Evolutionary conservation across 2,888 invertebrate species (phyloP).

Genomic region (Acrocyrtus sp.): DNA sequence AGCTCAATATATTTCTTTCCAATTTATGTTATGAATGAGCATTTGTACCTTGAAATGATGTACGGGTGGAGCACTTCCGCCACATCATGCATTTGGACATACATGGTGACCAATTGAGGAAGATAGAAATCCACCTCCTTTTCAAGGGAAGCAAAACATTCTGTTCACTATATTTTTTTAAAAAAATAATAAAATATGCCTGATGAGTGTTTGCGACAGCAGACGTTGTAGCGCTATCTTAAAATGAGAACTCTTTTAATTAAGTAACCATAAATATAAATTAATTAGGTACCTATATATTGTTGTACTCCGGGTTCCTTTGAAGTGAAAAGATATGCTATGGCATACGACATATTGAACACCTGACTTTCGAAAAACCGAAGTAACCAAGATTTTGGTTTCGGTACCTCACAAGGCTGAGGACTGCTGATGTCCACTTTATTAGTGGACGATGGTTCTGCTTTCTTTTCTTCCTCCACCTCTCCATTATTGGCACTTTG

Average conservation of each 20-base stretch:
- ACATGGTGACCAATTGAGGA: slow-evolving; percentile 98
- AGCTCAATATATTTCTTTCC: too few species aligned
- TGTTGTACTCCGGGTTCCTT: slow-evolving; percentile 98
- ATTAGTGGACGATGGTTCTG: neutral
- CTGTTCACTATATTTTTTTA: slow-evolving; percentile 78
- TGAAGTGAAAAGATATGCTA: slow-evolving; percentile 97
- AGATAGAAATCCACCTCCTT: slow-evolving; percentile 96
- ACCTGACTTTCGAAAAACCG: slow-evolving; percentile 96
- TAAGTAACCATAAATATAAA: slow-evolving; percentile 4
- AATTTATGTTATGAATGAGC: neutral
- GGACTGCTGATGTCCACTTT: neutral
- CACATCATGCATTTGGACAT: slow-evolving; percentile 96
- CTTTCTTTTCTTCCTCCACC: slow-evolving; percentile 26
- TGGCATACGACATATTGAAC: slow-evolving; percentile 98
- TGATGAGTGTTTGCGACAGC: neutral
- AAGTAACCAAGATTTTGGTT: slow-evolving; percentile 71
- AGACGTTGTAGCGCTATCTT: too few species aligned
- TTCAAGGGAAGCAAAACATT: slow-evolving; percentile 93
- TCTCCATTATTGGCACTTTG: slow-evolving; percentile 42
- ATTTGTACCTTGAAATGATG: slow-evolving; percentile 78
- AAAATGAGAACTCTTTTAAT: slow-evolving; percentile 1
- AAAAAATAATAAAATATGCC: neutral
- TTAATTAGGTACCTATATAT: slow-evolving; percentile 86
- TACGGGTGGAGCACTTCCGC: slow-evolving; percentile 93
- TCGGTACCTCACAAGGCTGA: slow-evolving; percentile 46